A percentile compares a stretch with the other conserved stretches of the same genome.
phyloP scores from a whole-genome alignment of 2,888 invertebrate genomes.

The Lampropteryx suffumata region DNA sequence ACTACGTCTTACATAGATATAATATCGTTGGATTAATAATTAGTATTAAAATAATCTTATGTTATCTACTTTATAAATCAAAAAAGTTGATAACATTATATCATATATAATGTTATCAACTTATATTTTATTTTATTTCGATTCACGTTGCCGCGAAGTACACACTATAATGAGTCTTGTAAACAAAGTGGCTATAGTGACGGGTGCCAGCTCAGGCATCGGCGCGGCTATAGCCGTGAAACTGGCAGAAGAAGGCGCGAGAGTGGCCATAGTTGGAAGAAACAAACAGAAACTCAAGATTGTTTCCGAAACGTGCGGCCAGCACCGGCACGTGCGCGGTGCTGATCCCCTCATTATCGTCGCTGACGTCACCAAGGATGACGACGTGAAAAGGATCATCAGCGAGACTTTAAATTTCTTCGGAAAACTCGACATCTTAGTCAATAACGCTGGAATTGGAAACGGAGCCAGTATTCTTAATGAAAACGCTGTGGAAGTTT shows the following conservation, averaged over 20 bases:
- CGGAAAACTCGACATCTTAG: slow-evolving; percentile 40
- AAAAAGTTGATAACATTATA: no score
- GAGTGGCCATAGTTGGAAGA: slow-evolving; percentile 36
- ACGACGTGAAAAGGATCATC: slow-evolving; percentile 38
- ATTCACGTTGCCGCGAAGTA: no score
- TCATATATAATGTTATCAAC: no score
- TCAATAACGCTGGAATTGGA: slow-evolving; percentile 45
- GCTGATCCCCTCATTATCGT: slow-evolving; percentile 32
- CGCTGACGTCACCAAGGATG: slow-evolving; percentile 43
- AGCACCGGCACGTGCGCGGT: no score
- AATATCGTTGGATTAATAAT: no score
- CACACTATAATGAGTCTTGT: slow-evolving; percentile 40
- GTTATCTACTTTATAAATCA: no score
- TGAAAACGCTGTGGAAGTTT: slow-evolving; percentile 35
- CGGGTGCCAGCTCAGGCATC: slow-evolving; percentile 53
- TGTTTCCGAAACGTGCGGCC: slow-evolving; percentile 24
- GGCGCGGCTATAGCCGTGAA: slow-evolving; percentile 48
- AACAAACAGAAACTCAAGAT: slow-evolving; percentile 36
- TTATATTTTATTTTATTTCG: no score
- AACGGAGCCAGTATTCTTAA: slow-evolving; percentile 29
- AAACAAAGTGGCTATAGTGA: slow-evolving; percentile 50
- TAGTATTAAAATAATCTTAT: no score
- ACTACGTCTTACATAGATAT: no score
- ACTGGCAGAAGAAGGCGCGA: slow-evolving; percentile 34
- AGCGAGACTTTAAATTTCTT: slow-evolving; percentile 34